phyloP scores from a whole-genome alignment of 2,797 vertebrate species.

The Gallinago solitaria region DNA sequence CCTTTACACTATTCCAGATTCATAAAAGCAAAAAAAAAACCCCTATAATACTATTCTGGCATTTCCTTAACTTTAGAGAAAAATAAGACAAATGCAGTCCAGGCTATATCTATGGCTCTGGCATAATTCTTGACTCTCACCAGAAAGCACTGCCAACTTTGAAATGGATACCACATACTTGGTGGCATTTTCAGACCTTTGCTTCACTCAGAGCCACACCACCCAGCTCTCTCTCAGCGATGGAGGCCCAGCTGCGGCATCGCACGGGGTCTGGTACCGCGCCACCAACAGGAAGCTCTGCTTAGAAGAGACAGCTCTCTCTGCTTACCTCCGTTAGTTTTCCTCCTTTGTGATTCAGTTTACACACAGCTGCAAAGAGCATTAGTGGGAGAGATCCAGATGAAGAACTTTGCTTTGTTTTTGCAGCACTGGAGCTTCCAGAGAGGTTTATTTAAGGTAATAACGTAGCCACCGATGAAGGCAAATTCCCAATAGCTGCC shows the following conservation, averaged over 20 bases:
- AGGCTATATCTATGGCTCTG: neutral
- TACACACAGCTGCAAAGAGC: slow-evolving; percentile 14
- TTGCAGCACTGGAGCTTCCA: neutral
- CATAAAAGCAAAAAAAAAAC: neutral
- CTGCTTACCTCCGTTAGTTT: neutral
- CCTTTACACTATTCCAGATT: neutral
- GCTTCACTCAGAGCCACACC: neutral
- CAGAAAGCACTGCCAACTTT: neutral
- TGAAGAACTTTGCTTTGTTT: neutral
- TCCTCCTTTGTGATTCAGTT: neutral
- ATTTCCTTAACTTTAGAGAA: neutral
- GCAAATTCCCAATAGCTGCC: neutral
- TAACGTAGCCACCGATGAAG: neutral
- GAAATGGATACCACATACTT: neutral
- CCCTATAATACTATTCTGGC: neutral
- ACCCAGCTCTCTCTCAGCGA: fast-evolving
- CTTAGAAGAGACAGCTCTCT: neutral
- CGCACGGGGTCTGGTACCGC: fast-evolving
- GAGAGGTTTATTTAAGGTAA: slow-evolving; percentile 21
- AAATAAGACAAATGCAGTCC: neutral
- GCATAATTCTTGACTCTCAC: neutral
- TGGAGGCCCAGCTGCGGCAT: neutral
- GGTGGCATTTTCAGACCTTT: neutral
- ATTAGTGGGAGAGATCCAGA: slow-evolving; percentile 40
- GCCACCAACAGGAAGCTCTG: fast-evolving